Percentiles rank a stretch among this genome's conserved stretches.
Evolutionary conservation across 2,113 vertebrate species (phyloP).

Genomic region (cattle (Bos taurus)): ARS-UCD2.0 NC_037347.1:18300501-18301000

Average conservation of each 20-base stretch:
- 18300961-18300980: background rate
- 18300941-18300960: background rate
- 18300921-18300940: background rate
- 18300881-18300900: background rate
- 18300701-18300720: background rate
- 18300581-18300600: background rate
- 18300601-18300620: background rate
- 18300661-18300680: background rate
- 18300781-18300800: background rate
- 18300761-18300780: background rate
- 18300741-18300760: background rate
- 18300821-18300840: conserved; percentile 18
- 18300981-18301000: background rate
- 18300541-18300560: background rate
- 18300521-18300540: background rate
- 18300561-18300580: background rate
- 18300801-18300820: background rate
- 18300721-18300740: background rate
- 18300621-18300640: background rate
- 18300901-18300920: background rate
- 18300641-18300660: background rate
- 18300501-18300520: background rate
- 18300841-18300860: background rate
- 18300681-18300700: background rate
- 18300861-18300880: background rate